These are phyloP conservation scores for Polylopha cassiicola DNA, from an alignment of 2,888 invertebrate genomes.

Conservation along the genomic window DNA sequence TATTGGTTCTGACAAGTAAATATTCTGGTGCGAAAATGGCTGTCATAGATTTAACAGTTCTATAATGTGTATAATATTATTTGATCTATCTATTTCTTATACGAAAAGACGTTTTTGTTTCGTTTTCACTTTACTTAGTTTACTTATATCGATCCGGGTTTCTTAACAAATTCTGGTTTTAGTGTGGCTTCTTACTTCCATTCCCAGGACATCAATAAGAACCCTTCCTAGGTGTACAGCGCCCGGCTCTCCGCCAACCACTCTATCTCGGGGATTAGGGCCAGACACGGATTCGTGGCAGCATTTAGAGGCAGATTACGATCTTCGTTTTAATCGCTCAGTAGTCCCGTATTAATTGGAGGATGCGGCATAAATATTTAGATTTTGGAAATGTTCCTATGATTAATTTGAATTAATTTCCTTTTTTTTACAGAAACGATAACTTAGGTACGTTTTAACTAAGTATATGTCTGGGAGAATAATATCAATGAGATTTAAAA, in stretches of 20 bases:
- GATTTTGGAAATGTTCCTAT: conserved; percentile 23
- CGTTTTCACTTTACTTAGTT: too few species aligned
- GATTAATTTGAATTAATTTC: too few species aligned
- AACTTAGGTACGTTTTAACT: conserved; percentile 2
- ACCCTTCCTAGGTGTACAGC: conserved; percentile 28
- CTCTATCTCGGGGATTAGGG: conserved; percentile 61
- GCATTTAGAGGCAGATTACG: conserved; percentile 59
- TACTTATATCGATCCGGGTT: conserved; percentile 4
- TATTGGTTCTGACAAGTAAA: too few species aligned
- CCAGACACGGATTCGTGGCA: conserved; percentile 38
- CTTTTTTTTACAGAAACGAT: conserved; percentile 19
- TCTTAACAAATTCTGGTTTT: conserved; percentile 11
- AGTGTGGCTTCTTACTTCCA: conserved; percentile 16
- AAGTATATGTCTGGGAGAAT: conserved; percentile 7
- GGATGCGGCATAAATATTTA: conserved; percentile 29
- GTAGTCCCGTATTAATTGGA: conserved; percentile 46
- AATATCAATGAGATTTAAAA: conserved; percentile 13
- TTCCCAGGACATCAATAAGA: conserved; percentile 35
- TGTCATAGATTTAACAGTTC: too few species aligned
- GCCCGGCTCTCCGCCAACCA: conserved; percentile 42
- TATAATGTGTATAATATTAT: too few species aligned
- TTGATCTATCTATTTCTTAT: too few species aligned
- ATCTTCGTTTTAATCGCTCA: conserved; percentile 60
- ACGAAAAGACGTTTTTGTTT: too few species aligned
- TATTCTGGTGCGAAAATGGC: too few species aligned